phyloP scores from a whole-genome alignment of 2,888 invertebrate species.

The Zaprionus bogoriensis region DNA sequence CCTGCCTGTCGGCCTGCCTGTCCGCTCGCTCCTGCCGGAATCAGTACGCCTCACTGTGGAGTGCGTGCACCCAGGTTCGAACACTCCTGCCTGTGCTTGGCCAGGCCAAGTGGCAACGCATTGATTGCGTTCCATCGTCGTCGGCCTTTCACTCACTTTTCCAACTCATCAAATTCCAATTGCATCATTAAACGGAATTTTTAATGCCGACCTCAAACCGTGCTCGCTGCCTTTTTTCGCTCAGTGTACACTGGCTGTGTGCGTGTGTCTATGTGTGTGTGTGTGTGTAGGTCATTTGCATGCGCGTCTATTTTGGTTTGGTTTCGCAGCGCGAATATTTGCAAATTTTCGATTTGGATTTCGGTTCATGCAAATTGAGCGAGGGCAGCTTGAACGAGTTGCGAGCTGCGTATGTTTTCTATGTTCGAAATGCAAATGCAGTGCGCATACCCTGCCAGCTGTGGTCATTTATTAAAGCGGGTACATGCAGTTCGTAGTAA shows the following conservation, averaged over 20 bases:
- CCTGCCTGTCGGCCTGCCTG: background rate
- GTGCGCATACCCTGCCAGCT: no score
- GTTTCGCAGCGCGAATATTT: background rate
- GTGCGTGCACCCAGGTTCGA: background rate
- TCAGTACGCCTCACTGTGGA: background rate
- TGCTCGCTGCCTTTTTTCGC: background rate
- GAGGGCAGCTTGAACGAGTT: no score
- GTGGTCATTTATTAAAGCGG: no score
- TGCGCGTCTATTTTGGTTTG: background rate
- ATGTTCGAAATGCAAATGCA: no score
- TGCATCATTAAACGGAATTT: conserved; percentile 81
- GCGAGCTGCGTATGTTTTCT: no score
- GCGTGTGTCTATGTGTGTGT: background rate
- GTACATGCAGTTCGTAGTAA: no score
- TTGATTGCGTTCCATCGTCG: conserved; percentile 67
- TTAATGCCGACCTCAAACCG: conserved; percentile 51
- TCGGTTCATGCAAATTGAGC: background rate
- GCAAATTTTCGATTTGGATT: background rate
- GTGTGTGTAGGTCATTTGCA: conserved; percentile 20
- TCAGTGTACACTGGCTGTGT: background rate
- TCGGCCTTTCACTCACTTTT: conserved; percentile 58
- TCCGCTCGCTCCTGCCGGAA: background rate
- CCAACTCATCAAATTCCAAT: conserved; percentile 77
- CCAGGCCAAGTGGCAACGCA: conserved; percentile 49
- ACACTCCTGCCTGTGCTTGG: background rate